phyloP scores from a whole-genome alignment of 1,140 invertebrate species.

The Tetranychus cinnabarinus region DNA sequence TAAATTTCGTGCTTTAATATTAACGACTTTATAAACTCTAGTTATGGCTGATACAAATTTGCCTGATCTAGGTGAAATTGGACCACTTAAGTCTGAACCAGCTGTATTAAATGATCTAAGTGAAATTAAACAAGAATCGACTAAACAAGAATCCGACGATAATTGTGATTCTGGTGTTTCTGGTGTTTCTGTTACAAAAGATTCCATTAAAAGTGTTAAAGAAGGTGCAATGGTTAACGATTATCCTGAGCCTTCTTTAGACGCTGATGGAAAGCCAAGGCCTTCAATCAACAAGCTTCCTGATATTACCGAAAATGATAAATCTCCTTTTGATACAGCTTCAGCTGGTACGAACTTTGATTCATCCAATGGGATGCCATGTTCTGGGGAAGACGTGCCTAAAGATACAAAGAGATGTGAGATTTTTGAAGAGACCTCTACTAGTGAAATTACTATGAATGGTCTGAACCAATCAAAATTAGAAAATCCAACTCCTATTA shows the following conservation, averaged over 20 bases:
- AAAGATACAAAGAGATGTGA: constrained; percentile 25
- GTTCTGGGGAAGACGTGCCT: constrained; percentile 39
- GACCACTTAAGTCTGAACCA: too few relatives aligned
- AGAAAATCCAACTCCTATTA: constrained; percentile 67
- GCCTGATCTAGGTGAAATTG: too few relatives aligned
- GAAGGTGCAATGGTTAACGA: constrained; percentile 19
- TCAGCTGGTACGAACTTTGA: constrained; percentile 64
- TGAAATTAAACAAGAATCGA: too few relatives aligned
- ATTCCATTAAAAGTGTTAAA: constrained; percentile 18
- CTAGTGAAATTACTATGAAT: constrained; percentile 33
- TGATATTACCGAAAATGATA: constrained; percentile 36
- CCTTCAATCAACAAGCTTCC: constrained; percentile 44
- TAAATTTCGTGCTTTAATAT: too few relatives aligned
- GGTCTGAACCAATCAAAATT: constrained; percentile 65
- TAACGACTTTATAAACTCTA: too few relatives aligned
- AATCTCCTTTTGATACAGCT: constrained; percentile 45
- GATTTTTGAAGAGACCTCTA: constrained; percentile 39
- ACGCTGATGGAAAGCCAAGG: constrained; percentile 5
- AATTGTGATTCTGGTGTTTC: too few relatives aligned
- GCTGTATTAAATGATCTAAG: too few relatives aligned
- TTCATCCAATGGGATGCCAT: constrained; percentile 56
- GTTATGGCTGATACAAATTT: too few relatives aligned
- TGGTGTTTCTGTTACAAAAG: constrained; percentile 2
- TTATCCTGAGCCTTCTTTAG: constrained; percentile 14
- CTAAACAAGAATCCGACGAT: too few relatives aligned